These are phyloP conservation scores for Anguilla obscura DNA, from an alignment of 2,797 vertebrate species.

Conservation along the genomic window DNA sequence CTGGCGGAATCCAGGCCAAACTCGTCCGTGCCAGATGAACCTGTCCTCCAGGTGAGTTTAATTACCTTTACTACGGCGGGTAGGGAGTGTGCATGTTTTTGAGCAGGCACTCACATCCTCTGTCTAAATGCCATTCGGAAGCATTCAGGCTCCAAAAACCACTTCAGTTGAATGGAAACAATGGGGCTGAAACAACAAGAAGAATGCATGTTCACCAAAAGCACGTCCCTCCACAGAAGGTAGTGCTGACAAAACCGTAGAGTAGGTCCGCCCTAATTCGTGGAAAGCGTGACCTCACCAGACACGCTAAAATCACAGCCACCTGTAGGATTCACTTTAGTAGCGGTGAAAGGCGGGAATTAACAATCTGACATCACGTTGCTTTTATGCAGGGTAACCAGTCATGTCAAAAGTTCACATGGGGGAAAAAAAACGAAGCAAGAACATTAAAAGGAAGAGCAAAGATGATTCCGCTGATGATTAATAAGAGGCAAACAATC, in stretches of 20 bases:
- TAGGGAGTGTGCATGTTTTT: constrained; percentile 11
- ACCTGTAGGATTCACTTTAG: constrained; percentile 53
- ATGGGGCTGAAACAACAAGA: constrained; percentile 47
- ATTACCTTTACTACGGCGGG: neutral
- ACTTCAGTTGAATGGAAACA: constrained; percentile 41
- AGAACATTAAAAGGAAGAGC: constrained; percentile 66
- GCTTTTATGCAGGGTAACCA: constrained; percentile 58
- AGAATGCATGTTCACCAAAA: constrained; percentile 44
- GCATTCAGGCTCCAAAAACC: constrained; percentile 32
- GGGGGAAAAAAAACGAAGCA: constrained; percentile 45
- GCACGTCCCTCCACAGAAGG: neutral
- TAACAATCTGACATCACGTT: constrained; percentile 61
- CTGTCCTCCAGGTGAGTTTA: neutral
- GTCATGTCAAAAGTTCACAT: constrained; percentile 59
- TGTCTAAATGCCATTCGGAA: constrained; percentile 36
- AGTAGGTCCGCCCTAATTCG: constrained; percentile 31
- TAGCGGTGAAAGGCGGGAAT: constrained; percentile 52
- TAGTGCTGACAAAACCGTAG: neutral
- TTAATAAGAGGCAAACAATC: constrained; percentile 53
- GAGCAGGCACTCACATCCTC: neutral
- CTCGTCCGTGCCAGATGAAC: neutral
- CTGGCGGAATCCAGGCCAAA: neutral
- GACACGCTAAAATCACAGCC: constrained; percentile 58
- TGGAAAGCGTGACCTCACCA: constrained; percentile 50
- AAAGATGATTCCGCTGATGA: constrained; percentile 63